Evolutionary conservation across 2,888 invertebrate species (phyloP).

Genomic region (Bimastos eiseni): DNA sequence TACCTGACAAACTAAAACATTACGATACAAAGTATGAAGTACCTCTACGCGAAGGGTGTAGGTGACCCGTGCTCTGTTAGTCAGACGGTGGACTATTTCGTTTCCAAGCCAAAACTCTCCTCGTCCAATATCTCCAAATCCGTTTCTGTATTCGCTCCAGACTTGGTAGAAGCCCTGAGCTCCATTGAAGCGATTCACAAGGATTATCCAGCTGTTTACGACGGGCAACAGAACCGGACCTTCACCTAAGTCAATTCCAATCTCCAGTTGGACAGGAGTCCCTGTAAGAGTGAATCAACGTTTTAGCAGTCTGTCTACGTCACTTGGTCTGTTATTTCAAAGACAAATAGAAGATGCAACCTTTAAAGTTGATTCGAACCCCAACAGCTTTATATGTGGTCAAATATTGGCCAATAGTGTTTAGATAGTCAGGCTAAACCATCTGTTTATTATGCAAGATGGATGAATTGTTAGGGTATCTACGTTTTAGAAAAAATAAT

Average conservation of each 20-base stretch:
- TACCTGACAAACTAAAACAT: no score
- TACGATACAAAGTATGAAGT: neutral
- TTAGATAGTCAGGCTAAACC: no score
- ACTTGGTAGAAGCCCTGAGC: neutral
- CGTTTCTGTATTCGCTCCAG: neutral
- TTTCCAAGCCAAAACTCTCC: neutral
- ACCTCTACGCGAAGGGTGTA: conserved; percentile 5
- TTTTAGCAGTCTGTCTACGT: no score
- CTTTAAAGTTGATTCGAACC: no score
- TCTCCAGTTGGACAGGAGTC: neutral
- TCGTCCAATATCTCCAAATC: neutral
- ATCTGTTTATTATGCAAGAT: no score
- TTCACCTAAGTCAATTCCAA: neutral
- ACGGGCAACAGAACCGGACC: neutral
- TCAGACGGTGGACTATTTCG: neutral
- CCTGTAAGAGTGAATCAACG: neutral
- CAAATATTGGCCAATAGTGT: no score
- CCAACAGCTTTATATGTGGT: no score
- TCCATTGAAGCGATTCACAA: neutral
- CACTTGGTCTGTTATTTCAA: no score
- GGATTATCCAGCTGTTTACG: neutral
- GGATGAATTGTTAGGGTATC: no score
- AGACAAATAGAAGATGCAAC: no score
- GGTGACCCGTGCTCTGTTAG: neutral
- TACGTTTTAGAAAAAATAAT: no score